Evolutionary conservation across 2,113 vertebrate species (phyloP), one percentile per base, ranked within the genome.

Genomic region (Motacilla alba): DNA sequence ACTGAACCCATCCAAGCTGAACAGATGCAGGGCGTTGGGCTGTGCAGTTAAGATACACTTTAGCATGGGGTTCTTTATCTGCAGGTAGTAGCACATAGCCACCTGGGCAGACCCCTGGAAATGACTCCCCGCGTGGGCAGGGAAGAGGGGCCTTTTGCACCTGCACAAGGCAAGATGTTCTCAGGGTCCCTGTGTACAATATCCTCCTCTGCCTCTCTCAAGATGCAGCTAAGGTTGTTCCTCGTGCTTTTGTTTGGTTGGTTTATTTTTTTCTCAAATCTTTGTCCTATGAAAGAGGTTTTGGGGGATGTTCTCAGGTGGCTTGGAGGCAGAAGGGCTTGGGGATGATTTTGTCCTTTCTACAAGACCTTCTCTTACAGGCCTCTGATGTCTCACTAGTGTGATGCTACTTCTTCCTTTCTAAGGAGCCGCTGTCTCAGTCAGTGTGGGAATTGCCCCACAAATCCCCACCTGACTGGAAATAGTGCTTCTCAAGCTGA

Each of bases 1-100:
- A 46, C 88, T 82, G 93, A 84, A 64, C 56, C 82, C 77, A 79
- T 89, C 94, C 77, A 96, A 73, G 89, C 92, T 83, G 87, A 97
- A 97, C 93, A 93, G 83, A 93, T 46, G 49, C 16, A n/a, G 73
- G 76, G 46, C 3, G 3, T 77, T 88, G 64, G 83, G 66, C 60
- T 91, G 70, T 70, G 64, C 82, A 89, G 83, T 67, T 92, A 55
- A 89, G 90, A 59, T 52, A 55, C 26, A 2, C 53, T 67, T 92
- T 15, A 91, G 37, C 33, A 3, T 7, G 13, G 46, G 66, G 66
- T 64, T 95, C 79, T 91, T 76, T 58, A 43, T 88, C 55, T 67
- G 75, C 89, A 81, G 75, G 89, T 58, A 75, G 49, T 85, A 77
- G 91, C 78, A 89, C 52, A 41, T 18, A 74, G 33, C 53, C 52